Conservation (phyloP, 2,888 invertebrate species). For the Lasius platythorax region DNA sequence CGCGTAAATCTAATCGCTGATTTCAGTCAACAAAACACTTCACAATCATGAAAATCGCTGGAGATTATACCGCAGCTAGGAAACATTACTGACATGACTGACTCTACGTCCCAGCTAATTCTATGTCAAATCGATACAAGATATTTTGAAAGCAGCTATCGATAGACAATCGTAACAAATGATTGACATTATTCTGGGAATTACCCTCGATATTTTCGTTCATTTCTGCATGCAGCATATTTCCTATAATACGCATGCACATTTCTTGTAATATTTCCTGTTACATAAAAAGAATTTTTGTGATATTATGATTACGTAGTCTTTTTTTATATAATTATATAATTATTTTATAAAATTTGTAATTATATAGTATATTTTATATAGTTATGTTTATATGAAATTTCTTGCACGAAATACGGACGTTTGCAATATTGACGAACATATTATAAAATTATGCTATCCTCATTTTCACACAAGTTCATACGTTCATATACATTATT, state of each 20-base stretch:
- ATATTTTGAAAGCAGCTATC: conserved; percentile 8
- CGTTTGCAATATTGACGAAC: not conserved
- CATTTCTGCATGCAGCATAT: conserved; percentile 3
- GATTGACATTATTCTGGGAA: not conserved
- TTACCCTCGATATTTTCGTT: conserved; percentile 15
- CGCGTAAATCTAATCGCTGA: not conserved
- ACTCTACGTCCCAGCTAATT: not conserved
- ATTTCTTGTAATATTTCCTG: conserved; percentile 3
- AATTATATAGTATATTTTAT: not conserved
- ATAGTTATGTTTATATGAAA: conserved; percentile 3
- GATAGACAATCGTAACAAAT: not conserved
- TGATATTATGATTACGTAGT: conserved; percentile 15
- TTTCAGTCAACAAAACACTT: conserved; percentile 8
- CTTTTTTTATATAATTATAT: conserved; percentile 29
- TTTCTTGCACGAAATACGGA: not conserved
- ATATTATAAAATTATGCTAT: conserved; percentile 1
- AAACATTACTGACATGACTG: conserved; percentile 12
- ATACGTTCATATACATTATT: not conserved
- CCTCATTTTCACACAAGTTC: not conserved
- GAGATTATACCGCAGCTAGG: not conserved
- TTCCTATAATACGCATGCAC: conserved; percentile 20
- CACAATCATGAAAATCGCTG: not conserved
- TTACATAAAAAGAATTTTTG: conserved; percentile 28
- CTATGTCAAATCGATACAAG: not conserved
- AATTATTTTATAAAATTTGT: not conserved